Evolutionary conservation across 2,888 invertebrate species (phyloP).

Genomic region (Marasmarcha lunaedactyla): DNA sequence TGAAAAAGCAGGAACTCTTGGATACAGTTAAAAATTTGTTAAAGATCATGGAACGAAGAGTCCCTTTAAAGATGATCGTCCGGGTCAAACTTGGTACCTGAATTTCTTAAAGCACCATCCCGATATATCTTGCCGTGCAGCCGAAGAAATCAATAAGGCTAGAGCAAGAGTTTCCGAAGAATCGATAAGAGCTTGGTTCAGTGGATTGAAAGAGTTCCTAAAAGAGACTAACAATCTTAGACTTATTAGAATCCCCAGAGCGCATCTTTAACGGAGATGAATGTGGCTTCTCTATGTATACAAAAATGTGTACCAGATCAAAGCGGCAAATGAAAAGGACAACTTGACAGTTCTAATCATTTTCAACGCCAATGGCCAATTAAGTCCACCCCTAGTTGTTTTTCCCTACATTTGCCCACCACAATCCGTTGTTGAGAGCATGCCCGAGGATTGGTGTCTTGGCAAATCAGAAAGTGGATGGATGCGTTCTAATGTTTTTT

Average conservation of each 20-base stretch:
- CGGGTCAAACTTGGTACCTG: slow-evolving; percentile 13
- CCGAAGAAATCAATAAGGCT: slow-evolving; percentile 15
- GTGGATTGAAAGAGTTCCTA: slow-evolving; percentile 7
- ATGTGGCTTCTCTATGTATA: slow-evolving; percentile 16
- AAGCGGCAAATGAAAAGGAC: slow-evolving; percentile 17
- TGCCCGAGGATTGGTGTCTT: slow-evolving; percentile 16
- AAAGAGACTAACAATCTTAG: not conserved
- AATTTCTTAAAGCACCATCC: slow-evolving; percentile 1
- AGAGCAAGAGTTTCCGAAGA: slow-evolving; percentile 11
- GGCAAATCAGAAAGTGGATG: slow-evolving; percentile 17
- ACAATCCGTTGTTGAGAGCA: slow-evolving; percentile 8
- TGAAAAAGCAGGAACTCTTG: slow-evolving; percentile 21
- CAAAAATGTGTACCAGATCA: slow-evolving; percentile 12
- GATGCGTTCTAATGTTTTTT: slow-evolving; percentile 15
- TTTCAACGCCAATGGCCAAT: slow-evolving; percentile 13
- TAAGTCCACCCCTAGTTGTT: slow-evolving; percentile 8
- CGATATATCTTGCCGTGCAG: slow-evolving; percentile 10
- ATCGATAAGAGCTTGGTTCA: slow-evolving; percentile 10
- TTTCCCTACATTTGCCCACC: slow-evolving; percentile 13
- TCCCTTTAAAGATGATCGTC: slow-evolving; percentile 14
- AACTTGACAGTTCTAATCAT: slow-evolving; percentile 17
- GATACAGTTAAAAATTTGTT: slow-evolving; percentile 20
- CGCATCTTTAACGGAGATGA: slow-evolving; percentile 17
- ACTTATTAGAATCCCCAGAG: slow-evolving; percentile 2
- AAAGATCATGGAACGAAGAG: slow-evolving; percentile 7